Evolutionary conservation across 2,888 invertebrate species (phyloP), one percentile per base, ranked within the genome.

Genomic region (Pocota personata): DNA sequence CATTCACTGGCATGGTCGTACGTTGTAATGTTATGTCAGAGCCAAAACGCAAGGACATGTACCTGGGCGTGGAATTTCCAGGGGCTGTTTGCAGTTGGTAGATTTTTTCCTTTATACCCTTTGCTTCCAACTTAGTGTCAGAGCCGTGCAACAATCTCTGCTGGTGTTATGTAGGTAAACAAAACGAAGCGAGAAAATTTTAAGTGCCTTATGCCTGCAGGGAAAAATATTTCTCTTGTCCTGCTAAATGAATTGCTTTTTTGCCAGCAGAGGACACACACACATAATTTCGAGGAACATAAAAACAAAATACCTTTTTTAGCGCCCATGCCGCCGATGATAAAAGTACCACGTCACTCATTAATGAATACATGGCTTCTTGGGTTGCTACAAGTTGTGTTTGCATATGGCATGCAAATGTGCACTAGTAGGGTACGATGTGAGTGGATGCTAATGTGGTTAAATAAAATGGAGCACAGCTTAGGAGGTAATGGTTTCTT

Each of bases 351-450:
- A 52, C 37, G 73, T 58, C 73, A 75, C 57, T 79, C 67, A 52
- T 64, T 75, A 83, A 83, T 77, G 60, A 48, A 46, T 57, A 66
- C 71, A 73, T 57, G 64, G 37, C 58, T 66, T 60, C 77, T 72
- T 79, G 72, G 32, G 19, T 24, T 58, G 43, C 12, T 58, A 52
- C 30, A 67, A 43, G 52, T 66, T 40, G 57, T 52, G 48, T 48
- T 57, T 64, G 55, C 62, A 50, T 60, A 73, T 67, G 72, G 60
- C 77, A 78, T 83, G 66, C 72, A 83, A 83, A 67, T 83, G 77
- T 16, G 37, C 79, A 73, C 21, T 8, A 6, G 12, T 12, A 57
- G 69, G 27, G 50, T 24, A 24, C 32, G 6, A 50, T 40, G 62
- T 67, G 62, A 66, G 52, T 60, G 60, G 21, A 66, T 58, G 57